Evolutionary conservation across 2,797 vertebrate genomes (phyloP).

Genomic region (Siniperca undulata): DNA sequence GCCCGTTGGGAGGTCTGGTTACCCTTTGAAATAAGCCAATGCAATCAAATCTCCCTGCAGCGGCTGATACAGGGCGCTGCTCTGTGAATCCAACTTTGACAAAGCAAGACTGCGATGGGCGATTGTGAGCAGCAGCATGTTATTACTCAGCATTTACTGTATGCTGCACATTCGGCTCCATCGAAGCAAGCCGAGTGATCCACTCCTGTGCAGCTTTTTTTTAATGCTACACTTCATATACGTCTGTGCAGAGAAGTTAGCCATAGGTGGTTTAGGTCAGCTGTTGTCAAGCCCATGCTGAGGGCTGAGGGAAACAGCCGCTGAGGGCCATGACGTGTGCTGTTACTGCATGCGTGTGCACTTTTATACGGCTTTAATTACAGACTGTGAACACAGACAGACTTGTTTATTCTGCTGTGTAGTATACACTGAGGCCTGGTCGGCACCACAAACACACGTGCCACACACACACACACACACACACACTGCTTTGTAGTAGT

Average conservation of each 20-base stretch:
- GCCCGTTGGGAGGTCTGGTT: slow-evolving; percentile 58
- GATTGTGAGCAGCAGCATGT: slow-evolving; percentile 34
- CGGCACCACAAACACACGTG: slow-evolving; percentile 76
- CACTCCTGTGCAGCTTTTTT: slow-evolving; percentile 26
- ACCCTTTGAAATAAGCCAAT: slow-evolving; percentile 52
- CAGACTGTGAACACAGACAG: slow-evolving; percentile 79
- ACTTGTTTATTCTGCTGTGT: slow-evolving; percentile 82
- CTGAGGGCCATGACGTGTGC: slow-evolving; percentile 75
- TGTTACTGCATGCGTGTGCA: slow-evolving; percentile 79
- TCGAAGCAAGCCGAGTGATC: slow-evolving; percentile 5
- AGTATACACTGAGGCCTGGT: slow-evolving; percentile 76
- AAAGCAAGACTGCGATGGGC: slow-evolving; percentile 35
- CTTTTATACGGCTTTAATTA: slow-evolving; percentile 85
- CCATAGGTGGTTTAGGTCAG: slow-evolving; percentile 68
- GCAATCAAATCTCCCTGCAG: slow-evolving; percentile 54
- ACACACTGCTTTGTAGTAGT: slow-evolving; percentile 66
- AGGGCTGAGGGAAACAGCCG: slow-evolving; percentile 61
- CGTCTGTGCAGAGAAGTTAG: slow-evolving; percentile 45
- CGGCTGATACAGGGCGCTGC: slow-evolving; percentile 25
- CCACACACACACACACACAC: slow-evolving; percentile 55
- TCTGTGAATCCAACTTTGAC: slow-evolving; percentile 39
- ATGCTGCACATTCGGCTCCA: slow-evolving; percentile 20
- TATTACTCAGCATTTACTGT: slow-evolving; percentile 57
- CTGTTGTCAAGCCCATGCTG: slow-evolving; percentile 72
- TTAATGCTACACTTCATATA: slow-evolving; percentile 47